phyloP scores from a whole-genome alignment of 1,140 invertebrate genomes.

The Atta colombica region DNA sequence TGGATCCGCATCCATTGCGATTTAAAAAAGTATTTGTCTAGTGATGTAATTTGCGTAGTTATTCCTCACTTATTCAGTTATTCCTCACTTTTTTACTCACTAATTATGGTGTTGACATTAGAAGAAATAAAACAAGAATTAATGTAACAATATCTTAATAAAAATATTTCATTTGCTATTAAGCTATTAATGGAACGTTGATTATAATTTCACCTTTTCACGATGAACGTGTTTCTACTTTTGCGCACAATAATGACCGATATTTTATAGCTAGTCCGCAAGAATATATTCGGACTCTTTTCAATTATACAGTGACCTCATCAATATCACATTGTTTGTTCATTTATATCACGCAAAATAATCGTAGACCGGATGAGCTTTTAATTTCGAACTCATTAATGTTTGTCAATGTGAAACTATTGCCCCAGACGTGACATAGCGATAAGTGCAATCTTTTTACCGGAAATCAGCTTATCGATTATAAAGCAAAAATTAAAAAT shows the following conservation, averaged over 20 bases:
- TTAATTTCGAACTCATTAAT: not conserved
- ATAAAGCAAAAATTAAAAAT: not conserved
- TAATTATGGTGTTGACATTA: not conserved
- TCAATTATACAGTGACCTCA: slow-evolving; percentile 14
- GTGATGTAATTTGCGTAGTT: not conserved
- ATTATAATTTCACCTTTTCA: not conserved
- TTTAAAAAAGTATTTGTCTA: not conserved
- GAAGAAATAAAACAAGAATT: not conserved
- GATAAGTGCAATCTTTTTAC: not conserved
- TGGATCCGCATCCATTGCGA: slow-evolving; percentile 78
- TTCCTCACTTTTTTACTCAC: not conserved
- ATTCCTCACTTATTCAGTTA: too few relatives aligned
- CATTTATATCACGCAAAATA: not conserved
- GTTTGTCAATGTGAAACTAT: not conserved
- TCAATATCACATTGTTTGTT: too few relatives aligned
- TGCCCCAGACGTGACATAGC: not conserved
- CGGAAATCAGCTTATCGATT: not conserved
- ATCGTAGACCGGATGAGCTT: not conserved
- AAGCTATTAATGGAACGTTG: not conserved
- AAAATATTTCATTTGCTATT: not conserved
- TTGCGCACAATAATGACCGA: not conserved
- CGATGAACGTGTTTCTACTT: not conserved
- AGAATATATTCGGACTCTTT: not conserved
- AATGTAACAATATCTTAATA: not conserved
- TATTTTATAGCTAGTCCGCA: slow-evolving; percentile 13